These are phyloP conservation scores for Suillia variegata DNA, from an alignment of 2,888 invertebrate genomes.

Conservation along the genomic window DNA sequence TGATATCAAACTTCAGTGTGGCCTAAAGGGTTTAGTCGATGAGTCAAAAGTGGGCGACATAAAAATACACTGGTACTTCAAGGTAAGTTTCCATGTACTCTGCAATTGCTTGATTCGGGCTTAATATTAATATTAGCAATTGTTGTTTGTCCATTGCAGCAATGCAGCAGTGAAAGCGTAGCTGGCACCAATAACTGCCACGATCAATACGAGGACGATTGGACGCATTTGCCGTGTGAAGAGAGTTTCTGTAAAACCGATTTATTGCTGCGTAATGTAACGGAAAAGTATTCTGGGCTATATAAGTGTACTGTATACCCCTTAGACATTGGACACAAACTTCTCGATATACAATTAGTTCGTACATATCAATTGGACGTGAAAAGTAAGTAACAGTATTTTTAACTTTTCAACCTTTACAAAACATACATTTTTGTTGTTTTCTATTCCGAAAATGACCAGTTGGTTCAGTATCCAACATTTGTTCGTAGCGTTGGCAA, in stretches of 20 bases:
- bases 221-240: constrained; percentile 53
- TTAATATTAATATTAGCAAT: background rate
- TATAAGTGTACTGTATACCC: constrained; percentile 59
- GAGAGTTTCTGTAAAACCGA: constrained; percentile 47
- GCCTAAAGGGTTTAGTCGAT: constrained; percentile 47
- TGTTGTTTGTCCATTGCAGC: too few species aligned
- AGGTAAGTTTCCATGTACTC: constrained; percentile 48
- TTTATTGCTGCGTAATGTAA: constrained; percentile 52
- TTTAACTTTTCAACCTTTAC: background rate
- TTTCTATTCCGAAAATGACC: too few species aligned
- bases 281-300: constrained; percentile 57
- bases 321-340: constrained; percentile 38
- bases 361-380: constrained; percentile 57
- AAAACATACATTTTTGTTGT: background rate
- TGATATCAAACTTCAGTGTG: constrained; percentile 53
- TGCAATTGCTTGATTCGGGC: background rate
- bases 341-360: constrained; percentile 55
- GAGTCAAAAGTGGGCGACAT: constrained; percentile 39
- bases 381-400: constrained; percentile 43
- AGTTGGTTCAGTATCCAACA: too few species aligned
- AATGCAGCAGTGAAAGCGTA: constrained; percentile 47
- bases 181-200: constrained; percentile 41
- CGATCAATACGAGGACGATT: constrained; percentile 40
- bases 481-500: too few species aligned
- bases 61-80: constrained; percentile 56